A percentile compares a stretch with the other conserved stretches of the same genome.
Evolutionary conservation across 2,888 invertebrate species (phyloP).

Genomic region (Hipparchia semele): DNA sequence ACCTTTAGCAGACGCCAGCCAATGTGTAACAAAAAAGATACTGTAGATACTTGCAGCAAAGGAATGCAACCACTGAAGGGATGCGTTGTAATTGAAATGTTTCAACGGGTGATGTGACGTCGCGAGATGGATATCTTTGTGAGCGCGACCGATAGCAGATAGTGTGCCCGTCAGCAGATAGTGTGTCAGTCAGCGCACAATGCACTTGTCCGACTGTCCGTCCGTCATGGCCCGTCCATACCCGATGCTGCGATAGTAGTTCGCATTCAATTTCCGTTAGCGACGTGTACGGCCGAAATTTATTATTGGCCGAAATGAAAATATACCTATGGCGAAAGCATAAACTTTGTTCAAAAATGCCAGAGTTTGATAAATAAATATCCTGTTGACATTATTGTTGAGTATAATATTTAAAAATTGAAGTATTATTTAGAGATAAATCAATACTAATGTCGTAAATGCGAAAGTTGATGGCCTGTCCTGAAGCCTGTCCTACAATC

Average conservation of each 20-base stretch:
- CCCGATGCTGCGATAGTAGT: slow-evolving; percentile 56
- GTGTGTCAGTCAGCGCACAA: slow-evolving; percentile 43
- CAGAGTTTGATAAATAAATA: slow-evolving; percentile 2
- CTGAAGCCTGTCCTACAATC: too few relatives aligned
- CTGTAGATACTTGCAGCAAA: not conserved
- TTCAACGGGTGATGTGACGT: slow-evolving; percentile 46
- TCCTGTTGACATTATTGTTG: not conserved
- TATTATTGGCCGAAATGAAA: slow-evolving; percentile 55
- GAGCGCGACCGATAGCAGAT: slow-evolving; percentile 47
- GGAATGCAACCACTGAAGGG: not conserved
- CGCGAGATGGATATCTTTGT: slow-evolving; percentile 64
- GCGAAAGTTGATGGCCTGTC: not conserved
- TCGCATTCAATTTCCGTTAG: slow-evolving; percentile 71
- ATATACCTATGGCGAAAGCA: slow-evolving; percentile 30
- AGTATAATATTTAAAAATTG: not conserved
- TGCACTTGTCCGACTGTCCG: slow-evolving; percentile 37
- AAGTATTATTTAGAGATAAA: not conserved
- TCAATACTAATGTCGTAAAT: not conserved
- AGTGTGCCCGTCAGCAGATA: slow-evolving; percentile 44
- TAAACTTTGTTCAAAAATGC: slow-evolving; percentile 3
- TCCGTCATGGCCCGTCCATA: slow-evolving; percentile 52
- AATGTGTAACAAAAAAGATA: too few relatives aligned
- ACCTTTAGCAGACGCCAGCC: too few relatives aligned
- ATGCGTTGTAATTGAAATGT: slow-evolving; percentile 46
- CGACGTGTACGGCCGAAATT: slow-evolving; percentile 50